Percentiles rank a stretch among this genome's conserved stretches.
Conservation (phyloP, 2,113 vertebrate species). For the Crotalus helleri region DNA sequence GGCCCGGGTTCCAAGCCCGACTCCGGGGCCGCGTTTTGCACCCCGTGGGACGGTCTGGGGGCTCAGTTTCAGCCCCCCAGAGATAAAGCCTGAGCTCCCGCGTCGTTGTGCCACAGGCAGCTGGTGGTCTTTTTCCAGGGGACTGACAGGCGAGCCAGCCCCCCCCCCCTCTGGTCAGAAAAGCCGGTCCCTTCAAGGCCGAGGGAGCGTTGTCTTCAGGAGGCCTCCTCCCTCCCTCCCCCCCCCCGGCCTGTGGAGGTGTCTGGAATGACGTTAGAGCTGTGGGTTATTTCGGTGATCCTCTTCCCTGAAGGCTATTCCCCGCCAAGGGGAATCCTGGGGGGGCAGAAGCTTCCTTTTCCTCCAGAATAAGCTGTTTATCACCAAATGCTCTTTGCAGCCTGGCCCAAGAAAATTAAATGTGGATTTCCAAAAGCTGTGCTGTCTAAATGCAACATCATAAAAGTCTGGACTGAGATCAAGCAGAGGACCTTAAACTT, state of each 20-base stretch:
- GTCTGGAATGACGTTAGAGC: not conserved
- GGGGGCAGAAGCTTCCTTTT: not conserved
- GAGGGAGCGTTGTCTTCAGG: not conserved
- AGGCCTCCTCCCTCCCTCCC: not conserved
- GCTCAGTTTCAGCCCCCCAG: not conserved
- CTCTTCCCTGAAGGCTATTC: not conserved
- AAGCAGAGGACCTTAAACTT: not conserved
- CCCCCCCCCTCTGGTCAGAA: not conserved
- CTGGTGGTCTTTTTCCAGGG: not conserved
- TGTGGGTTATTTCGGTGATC: not conserved
- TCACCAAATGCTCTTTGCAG: not conserved
- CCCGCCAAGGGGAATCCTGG: not conserved
- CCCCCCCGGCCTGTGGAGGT: not conserved
- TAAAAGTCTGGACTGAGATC: not conserved
- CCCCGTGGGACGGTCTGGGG: not conserved
- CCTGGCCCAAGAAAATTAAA: not conserved
- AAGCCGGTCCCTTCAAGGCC: not conserved
- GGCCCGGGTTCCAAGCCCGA: not conserved
- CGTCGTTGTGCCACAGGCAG: not conserved
- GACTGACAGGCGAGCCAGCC: rapidly evolving
- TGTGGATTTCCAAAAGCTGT: not conserved
- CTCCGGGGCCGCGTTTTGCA: not conserved
- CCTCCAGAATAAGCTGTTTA: not conserved
- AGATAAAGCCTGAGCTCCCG: not conserved
- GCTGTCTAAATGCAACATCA: not conserved